Conservation (phyloP, 2,797 vertebrate genomes). For the Lateolabrax maculatus region DNA sequence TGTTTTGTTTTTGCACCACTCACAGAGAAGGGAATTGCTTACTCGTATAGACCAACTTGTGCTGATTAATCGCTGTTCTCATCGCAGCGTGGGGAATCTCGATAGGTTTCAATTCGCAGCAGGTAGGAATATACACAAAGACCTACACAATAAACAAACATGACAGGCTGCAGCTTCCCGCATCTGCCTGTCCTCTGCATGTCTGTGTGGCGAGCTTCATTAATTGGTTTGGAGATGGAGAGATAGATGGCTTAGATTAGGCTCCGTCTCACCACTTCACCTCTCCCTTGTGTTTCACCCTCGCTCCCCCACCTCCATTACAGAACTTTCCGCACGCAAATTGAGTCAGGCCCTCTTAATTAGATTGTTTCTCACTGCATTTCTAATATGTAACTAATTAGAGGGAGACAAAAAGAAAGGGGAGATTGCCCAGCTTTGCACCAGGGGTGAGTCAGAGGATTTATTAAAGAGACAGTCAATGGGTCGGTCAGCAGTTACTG, state of each 20-base stretch:
- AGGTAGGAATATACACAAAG: conserved; percentile 42
- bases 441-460: conserved; percentile 61
- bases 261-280: conserved; percentile 51
- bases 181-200: conserved; percentile 39
- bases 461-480: conserved; percentile 63
- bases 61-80: conserved; percentile 69
- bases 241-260: conserved; percentile 61
- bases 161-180: conserved; percentile 39
- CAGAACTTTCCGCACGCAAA: conserved; percentile 72
- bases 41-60: conserved; percentile 33
- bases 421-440: conserved; percentile 55
- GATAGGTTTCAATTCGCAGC: conserved; percentile 46
- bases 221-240: conserved; percentile 63
- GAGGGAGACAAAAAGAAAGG: conserved; percentile 62
- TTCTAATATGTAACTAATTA: conserved; percentile 81
- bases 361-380: conserved; percentile 79
- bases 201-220: conserved; percentile 49
- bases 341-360: conserved; percentile 75
- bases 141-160: conserved; percentile 55
- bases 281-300: conserved; percentile 59
- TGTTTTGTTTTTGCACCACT: conserved; percentile 61
- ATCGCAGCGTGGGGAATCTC: conserved; percentile 51
- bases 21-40: conserved; percentile 56
- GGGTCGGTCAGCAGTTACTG: conserved; percentile 52
- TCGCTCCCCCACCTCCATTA: conserved; percentile 49